These are phyloP conservation scores for Orientallactaga sibirica DNA, from an alignment of 2,797 vertebrate species.

Conservation along the genomic window DNA sequence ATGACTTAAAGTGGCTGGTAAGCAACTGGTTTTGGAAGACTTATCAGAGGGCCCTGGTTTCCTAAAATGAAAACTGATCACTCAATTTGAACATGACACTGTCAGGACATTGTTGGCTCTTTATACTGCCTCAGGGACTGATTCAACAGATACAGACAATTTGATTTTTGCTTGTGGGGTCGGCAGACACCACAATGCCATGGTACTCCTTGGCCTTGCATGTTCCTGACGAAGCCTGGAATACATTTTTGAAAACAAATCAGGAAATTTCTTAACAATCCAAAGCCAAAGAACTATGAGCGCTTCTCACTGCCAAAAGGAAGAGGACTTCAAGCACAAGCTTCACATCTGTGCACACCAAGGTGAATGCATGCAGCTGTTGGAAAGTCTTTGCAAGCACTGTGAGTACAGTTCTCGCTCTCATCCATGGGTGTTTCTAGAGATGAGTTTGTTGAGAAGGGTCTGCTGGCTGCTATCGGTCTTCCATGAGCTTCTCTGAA, in stretches of 20 bases:
- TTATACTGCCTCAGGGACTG: constrained; percentile 76
- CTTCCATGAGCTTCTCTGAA: constrained; percentile 13
- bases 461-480: constrained; percentile 21
- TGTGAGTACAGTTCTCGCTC: constrained; percentile 84
- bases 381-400: constrained; percentile 76
- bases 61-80: neutral
- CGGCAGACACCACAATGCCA: neutral
- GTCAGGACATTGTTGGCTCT: constrained; percentile 33
- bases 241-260: constrained; percentile 77
- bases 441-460: neutral
- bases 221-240: constrained; percentile 50
- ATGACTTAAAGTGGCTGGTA: neutral
- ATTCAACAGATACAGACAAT: constrained; percentile 83
- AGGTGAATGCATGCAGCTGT: constrained; percentile 85
- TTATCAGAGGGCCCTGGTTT: neutral
- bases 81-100: constrained; percentile 66
- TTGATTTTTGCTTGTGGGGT: constrained; percentile 79
- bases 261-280: constrained; percentile 84
- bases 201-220: neutral
- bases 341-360: constrained; percentile 79
- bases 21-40: neutral
- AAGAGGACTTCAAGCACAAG: constrained; percentile 78
- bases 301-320: constrained; percentile 77
- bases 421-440: constrained; percentile 59
- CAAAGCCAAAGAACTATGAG: constrained; percentile 75